Percentiles rank a stretch among this genome's conserved stretches.
phyloP scores from a whole-genome alignment of 2,113 vertebrate genomes.

The Agelaius phoeniceus region DNA sequence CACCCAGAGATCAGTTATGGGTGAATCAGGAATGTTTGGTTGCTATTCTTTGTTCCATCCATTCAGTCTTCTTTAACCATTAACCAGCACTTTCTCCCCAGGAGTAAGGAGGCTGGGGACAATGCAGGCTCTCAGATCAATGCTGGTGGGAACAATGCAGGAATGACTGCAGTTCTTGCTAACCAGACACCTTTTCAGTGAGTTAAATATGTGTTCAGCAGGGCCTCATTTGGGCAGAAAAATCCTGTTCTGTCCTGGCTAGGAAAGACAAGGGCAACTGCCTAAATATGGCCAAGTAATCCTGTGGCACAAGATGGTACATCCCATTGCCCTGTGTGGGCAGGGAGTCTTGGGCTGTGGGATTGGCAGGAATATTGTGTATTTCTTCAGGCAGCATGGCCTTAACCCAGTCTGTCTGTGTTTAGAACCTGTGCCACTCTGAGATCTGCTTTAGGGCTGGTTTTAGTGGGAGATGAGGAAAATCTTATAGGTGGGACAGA shows the following conservation, averaged over 20 bases:
- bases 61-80: constrained; percentile 5
- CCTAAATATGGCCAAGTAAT: background rate
- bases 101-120: background rate
- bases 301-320: rapidly evolving
- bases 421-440: background rate
- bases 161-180: background rate
- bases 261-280: background rate
- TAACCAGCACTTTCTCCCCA: background rate
- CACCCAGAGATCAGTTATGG: background rate
- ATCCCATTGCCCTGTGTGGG: background rate
- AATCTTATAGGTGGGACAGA: background rate
- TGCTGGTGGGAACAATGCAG: background rate
- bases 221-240: background rate
- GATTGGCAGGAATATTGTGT: background rate
- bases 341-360: background rate
- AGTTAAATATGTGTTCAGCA: background rate
- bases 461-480: background rate
- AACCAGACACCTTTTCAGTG: background rate
- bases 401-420: background rate
- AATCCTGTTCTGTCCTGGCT: background rate
- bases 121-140: background rate
- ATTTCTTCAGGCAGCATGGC: background rate
- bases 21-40: background rate
- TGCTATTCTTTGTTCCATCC: background rate
- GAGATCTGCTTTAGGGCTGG: background rate